These are phyloP conservation scores for Leucophenga maculata DNA, from an alignment of 2,888 invertebrate genomes.

Conservation along the genomic window DNA sequence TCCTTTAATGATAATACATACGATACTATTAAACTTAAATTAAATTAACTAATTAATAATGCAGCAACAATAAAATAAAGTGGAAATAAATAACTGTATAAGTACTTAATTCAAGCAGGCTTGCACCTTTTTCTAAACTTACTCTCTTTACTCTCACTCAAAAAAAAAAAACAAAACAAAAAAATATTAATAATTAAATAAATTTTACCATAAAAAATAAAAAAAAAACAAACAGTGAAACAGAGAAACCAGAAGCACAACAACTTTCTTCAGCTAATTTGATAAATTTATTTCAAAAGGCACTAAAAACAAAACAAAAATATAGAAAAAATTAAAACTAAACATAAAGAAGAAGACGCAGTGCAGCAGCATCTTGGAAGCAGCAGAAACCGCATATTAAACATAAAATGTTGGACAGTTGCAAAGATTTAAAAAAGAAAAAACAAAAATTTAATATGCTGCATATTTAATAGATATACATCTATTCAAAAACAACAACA, in stretches of 20 bases:
- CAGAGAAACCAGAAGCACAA: neutral
- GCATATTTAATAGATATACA: neutral
- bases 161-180: conserved; percentile 28
- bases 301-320: neutral
- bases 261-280: neutral
- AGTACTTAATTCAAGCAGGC: conserved; percentile 37
- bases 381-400: too few relatives aligned
- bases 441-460: too few relatives aligned
- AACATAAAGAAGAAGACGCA: too few relatives aligned
- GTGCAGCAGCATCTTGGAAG: too few relatives aligned
- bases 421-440: too few relatives aligned
- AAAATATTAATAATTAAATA: conserved; percentile 24
- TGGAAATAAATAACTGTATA: conserved; percentile 31
- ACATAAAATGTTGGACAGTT: too few relatives aligned
- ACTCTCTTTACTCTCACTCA: conserved; percentile 7
- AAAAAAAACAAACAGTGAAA: too few relatives aligned
- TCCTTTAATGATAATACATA: conserved; percentile 50
- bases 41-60: conserved; percentile 10
- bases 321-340: too few relatives aligned
- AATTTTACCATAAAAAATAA: neutral
- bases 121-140: conserved; percentile 55
- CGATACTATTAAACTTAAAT: conserved; percentile 12
- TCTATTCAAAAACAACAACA: neutral
- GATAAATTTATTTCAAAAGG: too few relatives aligned
- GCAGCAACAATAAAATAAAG: conserved; percentile 26